These are phyloP conservation scores for Callospermophilus lateralis DNA, from an alignment of 2,113 vertebrate genomes.

Conservation along the genomic window DNA sequence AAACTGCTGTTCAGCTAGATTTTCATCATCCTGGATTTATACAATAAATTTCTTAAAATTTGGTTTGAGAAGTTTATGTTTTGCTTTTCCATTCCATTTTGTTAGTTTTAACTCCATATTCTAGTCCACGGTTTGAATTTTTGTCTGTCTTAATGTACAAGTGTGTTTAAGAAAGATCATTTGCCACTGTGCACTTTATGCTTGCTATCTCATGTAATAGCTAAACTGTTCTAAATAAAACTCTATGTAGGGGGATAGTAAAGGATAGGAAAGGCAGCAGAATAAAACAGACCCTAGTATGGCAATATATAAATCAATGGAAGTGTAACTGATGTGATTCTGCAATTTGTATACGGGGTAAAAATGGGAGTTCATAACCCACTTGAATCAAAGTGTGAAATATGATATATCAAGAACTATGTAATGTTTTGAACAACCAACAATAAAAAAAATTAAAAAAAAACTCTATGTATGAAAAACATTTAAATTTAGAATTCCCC, in stretches of 20 bases:
- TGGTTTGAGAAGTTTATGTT: conserved; percentile 39
- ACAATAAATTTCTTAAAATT: conserved; percentile 49
- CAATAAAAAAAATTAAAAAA: no score
- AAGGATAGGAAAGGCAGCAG: no score
- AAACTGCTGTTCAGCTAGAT: neutral
- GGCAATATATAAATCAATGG: no score
- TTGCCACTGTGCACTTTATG: neutral
- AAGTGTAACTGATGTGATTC: no score
- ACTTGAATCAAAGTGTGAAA: no score
- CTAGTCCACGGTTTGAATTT: conserved; percentile 20
- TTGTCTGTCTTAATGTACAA: neutral
- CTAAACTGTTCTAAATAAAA: conserved; percentile 55
- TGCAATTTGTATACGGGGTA: no score
- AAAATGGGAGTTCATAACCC: no score
- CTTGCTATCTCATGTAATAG: neutral
- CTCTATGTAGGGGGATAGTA: no score
- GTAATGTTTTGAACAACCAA: no score
- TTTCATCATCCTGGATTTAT: neutral
- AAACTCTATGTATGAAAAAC: conserved; percentile 27
- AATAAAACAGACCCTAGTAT: no score
- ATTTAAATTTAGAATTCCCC: conserved; percentile 23
- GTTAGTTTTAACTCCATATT: neutral
- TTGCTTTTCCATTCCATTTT: conserved; percentile 42
- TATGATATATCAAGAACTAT: no score
- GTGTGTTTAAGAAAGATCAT: neutral